Conservation (phyloP, 2,888 invertebrate species). For the Mythimna vitellina region DNA sequence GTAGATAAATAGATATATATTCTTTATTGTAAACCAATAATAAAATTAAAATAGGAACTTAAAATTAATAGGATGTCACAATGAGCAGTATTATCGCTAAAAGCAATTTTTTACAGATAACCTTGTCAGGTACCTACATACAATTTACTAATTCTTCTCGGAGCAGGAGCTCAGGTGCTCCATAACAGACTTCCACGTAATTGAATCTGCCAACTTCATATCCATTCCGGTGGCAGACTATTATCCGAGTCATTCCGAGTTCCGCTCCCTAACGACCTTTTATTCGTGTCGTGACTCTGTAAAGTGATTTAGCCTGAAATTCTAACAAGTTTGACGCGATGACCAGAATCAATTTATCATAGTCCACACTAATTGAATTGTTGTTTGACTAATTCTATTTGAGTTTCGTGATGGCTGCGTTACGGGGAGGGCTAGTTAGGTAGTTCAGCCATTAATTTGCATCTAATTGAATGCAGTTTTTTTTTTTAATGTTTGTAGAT, state of each 20-base stretch:
- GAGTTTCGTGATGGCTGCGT: background rate
- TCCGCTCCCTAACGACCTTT: conserved; percentile 43
- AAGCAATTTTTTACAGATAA: no score
- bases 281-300: conserved; percentile 30
- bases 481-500: background rate
- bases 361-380: conserved; percentile 19
- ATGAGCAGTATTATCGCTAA: no score
- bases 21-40: no score
- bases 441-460: background rate
- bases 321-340: conserved; percentile 23
- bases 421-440: background rate
- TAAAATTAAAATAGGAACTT: no score
- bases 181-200: conserved; percentile 68
- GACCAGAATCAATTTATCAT: conserved; percentile 28
- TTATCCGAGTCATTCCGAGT: conserved; percentile 58
- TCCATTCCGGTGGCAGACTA: conserved; percentile 70
- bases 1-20: no score
- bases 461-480: background rate
- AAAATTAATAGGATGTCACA: no score
- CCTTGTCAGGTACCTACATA: background rate
- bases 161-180: conserved; percentile 66
- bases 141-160: background rate
- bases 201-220: conserved; percentile 82
- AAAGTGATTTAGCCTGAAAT: conserved; percentile 27
- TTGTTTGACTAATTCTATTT: conserved; percentile 24